These are phyloP conservation scores for Listronotus bonariensis DNA, from an alignment of 1,140 invertebrate species.

Conservation along the genomic window DNA sequence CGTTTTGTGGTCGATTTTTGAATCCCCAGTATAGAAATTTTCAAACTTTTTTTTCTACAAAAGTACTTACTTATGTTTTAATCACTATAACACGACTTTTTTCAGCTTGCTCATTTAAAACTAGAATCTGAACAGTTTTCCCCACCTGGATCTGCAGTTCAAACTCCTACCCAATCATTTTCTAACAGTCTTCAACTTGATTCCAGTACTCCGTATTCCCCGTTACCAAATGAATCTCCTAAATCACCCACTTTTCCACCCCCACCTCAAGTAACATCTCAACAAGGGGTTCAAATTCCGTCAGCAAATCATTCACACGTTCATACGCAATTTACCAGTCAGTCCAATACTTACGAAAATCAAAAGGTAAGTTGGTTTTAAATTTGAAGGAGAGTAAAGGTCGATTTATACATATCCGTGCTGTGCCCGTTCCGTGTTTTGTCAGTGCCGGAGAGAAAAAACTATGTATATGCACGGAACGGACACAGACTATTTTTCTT, in stretches of 20 bases:
- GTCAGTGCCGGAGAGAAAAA: no score
- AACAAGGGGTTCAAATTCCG: constrained; percentile 1
- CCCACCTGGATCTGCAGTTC: constrained; percentile 13
- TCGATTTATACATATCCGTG: no score
- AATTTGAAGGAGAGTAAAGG: no score
- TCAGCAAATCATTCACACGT: background rate
- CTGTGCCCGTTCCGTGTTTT: no score
- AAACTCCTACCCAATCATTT: constrained; percentile 13
- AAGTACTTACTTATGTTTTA: no score
- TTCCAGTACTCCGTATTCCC: constrained; percentile 29
- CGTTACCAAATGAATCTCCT: constrained; percentile 24
- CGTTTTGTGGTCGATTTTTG: no score
- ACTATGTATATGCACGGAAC: no score
- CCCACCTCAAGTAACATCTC: constrained; percentile 12
- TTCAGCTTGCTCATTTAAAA: constrained; percentile 37
- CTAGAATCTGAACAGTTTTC: constrained; percentile 29
- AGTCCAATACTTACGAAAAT: constrained; percentile 15
- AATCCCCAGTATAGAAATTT: no score
- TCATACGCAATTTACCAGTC: constrained; percentile 18
- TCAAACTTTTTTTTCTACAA: no score
- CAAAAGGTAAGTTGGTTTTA: constrained; percentile 23
- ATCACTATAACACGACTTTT: background rate
- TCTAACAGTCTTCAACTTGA: constrained; percentile 30
- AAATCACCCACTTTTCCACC: constrained; percentile 12
- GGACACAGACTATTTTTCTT: no score